Conservation (phyloP, 92 coral and sea anemone species). For the Epizoanthus rinbou region DNA sequence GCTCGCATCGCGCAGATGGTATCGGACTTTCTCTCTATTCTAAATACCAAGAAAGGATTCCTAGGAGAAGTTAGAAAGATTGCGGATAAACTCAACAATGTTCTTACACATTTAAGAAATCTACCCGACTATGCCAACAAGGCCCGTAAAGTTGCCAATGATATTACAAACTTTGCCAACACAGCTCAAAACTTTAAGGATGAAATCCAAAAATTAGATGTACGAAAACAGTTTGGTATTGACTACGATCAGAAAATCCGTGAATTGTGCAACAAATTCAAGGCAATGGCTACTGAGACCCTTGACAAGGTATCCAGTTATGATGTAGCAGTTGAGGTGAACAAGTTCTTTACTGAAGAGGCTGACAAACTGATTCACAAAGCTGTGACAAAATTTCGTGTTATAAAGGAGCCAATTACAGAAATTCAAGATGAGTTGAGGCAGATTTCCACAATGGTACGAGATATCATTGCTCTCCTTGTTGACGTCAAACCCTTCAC, state of each 20-base stretch:
- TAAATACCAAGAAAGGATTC: constrained; percentile 85
- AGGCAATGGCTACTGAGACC: constrained; percentile 68
- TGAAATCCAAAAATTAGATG: constrained; percentile 80
- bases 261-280: constrained; percentile 82
- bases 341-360: constrained; percentile 70
- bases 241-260: constrained; percentile 79
- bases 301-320: constrained; percentile 71
- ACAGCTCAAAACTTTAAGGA: constrained; percentile 70
- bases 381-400: constrained; percentile 73
- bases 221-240: constrained; percentile 66
- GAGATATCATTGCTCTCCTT: constrained; percentile 68
- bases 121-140: constrained; percentile 86
- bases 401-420: constrained; percentile 73
- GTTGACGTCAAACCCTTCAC: constrained; percentile 85
- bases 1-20: constrained; percentile 81
- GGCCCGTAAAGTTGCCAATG: constrained; percentile 88
- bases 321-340: constrained; percentile 67
- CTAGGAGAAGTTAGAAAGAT: constrained; percentile 75
- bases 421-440: constrained; percentile 73
- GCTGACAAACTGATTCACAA: constrained; percentile 75
- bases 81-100: constrained; percentile 75
- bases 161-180: constrained; percentile 74
- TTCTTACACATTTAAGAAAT: constrained; percentile 63
- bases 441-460: constrained; percentile 68
- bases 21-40: constrained; percentile 82